Evolutionary conservation across 2,113 vertebrate genomes (phyloP).

Genomic region (Catharus minimus): DNA sequence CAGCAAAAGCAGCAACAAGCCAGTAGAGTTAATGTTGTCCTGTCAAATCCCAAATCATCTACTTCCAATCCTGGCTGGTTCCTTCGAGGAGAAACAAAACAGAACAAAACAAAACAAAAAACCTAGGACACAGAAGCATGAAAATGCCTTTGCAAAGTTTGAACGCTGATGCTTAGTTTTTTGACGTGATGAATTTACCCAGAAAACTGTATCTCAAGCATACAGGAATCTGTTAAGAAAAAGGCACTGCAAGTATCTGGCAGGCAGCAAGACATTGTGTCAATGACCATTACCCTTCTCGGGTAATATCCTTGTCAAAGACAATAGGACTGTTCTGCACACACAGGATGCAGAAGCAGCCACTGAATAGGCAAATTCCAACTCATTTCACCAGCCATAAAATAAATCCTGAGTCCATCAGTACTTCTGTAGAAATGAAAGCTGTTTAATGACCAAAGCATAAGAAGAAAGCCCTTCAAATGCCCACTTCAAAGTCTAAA

Average conservation of each 20-base stretch:
- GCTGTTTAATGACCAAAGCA: not conserved
- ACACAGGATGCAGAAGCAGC: not conserved
- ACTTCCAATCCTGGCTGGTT: not conserved
- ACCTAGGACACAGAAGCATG: not conserved
- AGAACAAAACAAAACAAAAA: not conserved
- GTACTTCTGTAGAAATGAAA: not conserved
- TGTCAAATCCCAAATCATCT: not conserved
- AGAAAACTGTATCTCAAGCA: not conserved
- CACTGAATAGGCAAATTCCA: not conserved
- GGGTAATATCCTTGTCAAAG: not conserved
- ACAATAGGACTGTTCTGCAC: not conserved
- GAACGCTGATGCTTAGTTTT: not conserved
- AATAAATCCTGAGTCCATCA: not conserved
- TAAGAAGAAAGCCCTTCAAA: conserved; percentile 26
- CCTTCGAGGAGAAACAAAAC: not conserved
- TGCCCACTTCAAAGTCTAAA: not conserved
- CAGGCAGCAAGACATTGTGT: not conserved
- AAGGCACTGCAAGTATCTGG: not conserved
- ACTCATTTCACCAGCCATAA: not conserved
- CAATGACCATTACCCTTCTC: not conserved
- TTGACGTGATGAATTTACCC: not conserved
- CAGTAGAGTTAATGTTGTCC: not conserved
- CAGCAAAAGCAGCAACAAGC: not conserved
- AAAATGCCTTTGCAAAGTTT: conserved; percentile 7
- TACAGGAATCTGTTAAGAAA: not conserved